Conservation (phyloP, 1,140 invertebrate species). For the Melipona quadrifasciata region DNA sequence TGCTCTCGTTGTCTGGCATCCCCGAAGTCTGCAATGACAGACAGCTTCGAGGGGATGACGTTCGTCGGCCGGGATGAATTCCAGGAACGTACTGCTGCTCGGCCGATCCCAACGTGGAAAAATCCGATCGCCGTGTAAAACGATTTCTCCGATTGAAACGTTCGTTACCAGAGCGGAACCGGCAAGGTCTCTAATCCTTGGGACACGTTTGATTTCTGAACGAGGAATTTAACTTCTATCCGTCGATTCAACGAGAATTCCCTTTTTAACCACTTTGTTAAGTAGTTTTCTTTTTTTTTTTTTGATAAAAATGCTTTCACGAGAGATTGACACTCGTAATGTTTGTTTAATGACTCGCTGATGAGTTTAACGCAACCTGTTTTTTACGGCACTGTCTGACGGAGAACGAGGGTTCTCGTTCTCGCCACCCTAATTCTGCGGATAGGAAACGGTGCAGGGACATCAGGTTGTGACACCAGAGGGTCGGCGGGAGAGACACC, state of each 20-base stretch:
- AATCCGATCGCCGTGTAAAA: slow-evolving; percentile 21
- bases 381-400: slow-evolving; percentile 35
- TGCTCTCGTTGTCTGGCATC: slow-evolving; percentile 69
- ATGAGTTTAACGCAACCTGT: slow-evolving; percentile 18
- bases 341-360: slow-evolving; percentile 9
- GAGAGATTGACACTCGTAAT: no score
- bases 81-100: slow-evolving; percentile 61
- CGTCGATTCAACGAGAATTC: not conserved
- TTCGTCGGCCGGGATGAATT: slow-evolving; percentile 68
- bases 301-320: not conserved
- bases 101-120: slow-evolving; percentile 49
- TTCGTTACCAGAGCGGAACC: slow-evolving; percentile 17
- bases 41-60: slow-evolving; percentile 74
- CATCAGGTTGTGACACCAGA: slow-evolving; percentile 61
- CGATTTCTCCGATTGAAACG: slow-evolving; percentile 34
- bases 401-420: slow-evolving; percentile 24
- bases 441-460: slow-evolving; percentile 66
- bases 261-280: not conserved
- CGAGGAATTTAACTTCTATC: not conserved
- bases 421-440: slow-evolving; percentile 40
- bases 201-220: not conserved
- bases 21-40: slow-evolving; percentile 74
- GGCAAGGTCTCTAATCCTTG: slow-evolving; percentile 11
- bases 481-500: slow-evolving; percentile 31
- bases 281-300: not conserved